Conservation (phyloP, 2,888 invertebrate species). For the Acheta domesticus region DNA sequence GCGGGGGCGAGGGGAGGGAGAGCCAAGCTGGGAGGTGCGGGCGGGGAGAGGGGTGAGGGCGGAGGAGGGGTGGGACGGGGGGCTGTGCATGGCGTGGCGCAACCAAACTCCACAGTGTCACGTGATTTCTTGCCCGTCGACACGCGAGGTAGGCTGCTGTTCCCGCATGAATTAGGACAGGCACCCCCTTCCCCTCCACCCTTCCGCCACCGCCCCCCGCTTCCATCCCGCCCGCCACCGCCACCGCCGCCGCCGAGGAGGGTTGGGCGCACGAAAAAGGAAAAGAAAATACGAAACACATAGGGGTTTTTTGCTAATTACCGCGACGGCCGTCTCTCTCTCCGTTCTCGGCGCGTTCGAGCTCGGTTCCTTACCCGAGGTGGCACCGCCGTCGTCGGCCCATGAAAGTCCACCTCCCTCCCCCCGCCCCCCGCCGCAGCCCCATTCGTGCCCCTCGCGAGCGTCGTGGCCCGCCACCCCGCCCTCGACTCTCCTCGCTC, state of each 20-base stretch:
- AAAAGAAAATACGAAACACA: constrained; percentile 18
- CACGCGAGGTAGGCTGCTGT: constrained; percentile 27
- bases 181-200: neutral
- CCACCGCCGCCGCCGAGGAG: neutral
- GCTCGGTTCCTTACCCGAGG: neutral
- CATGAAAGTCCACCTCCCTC: neutral
- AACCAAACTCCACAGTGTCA: constrained; percentile 30
- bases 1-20: neutral
- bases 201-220: neutral
- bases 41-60: neutral
- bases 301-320: constrained; percentile 11
- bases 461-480: neutral
- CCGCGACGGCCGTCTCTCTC: neutral
- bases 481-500: neutral
- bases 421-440: neutral
- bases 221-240: neutral
- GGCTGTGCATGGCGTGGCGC: constrained; percentile 18
- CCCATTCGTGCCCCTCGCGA: neutral
- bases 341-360: neutral
- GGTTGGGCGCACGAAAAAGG: neutral
- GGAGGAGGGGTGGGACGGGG: neutral
- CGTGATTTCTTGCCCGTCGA: constrained; percentile 30
- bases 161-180: constrained; percentile 5
- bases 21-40: neutral
- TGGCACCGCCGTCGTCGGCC: constrained; percentile 3